Base-by-base conservation (phyloP, 2,113 vertebrate genomes). In the Potamarius usumacintae region DNA sequence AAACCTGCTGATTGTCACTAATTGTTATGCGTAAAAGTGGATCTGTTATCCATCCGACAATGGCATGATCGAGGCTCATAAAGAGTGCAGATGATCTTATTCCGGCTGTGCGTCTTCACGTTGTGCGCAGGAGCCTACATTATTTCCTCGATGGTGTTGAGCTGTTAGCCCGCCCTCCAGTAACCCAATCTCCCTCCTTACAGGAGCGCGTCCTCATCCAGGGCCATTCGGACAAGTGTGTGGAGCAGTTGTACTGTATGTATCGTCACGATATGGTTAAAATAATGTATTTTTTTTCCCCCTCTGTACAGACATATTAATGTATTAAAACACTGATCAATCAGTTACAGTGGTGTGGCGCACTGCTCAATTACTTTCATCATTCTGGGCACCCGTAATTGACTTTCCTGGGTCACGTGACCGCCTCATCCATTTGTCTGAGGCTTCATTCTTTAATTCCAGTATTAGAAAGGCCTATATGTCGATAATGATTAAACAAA, bases 91-190 rank as follows among this genome's bases (percentile, higher is more conserved):
- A 85, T 79, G 85, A 90, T 86, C 78, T 88, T 79, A 86, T 86
- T 87, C 87, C 60, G 76, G 77, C 58, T 25, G 60, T 84, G 62
- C 82, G 89, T 85, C 65, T 86, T 82, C 76, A 87, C 63, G 77
- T 89, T 60, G 69, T 87, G 89, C 71, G 65, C 87, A 89, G 25
- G 1, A 74, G 53, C 27, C 80, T 50, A 89, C 87, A 88, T 82
- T 90, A 76, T 87, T 90, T 89, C 89, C 87, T 87, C 82, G 85
- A 88, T 83, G 81, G 87, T 83, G 58, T 52, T 85, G 48, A 55
- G 77, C 85, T 87, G 76, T 87, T 88, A 82, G 82, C 89, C 89
- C 89, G 89, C 89, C 89, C 87, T 90, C 87, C 67, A 71, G 87
- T 89, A 85, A 87, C 86, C 87, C 76, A 86, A 90, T 90, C 82